Conservation (phyloP, 2,888 invertebrate species). For the Nephrotoma guestfalica region DNA sequence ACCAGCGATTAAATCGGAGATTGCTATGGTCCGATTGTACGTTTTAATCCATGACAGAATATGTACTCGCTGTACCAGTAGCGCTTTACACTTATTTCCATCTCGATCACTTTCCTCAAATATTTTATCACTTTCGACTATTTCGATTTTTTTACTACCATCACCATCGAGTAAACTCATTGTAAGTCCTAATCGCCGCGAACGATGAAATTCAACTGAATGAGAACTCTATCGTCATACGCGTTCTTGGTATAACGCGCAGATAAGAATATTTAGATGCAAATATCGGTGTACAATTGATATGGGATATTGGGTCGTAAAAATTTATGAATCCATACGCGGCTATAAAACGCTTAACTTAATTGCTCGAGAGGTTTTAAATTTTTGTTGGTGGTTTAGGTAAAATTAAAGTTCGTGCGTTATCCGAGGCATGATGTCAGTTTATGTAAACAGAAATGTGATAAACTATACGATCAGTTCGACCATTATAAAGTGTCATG, state of each 20-base stretch:
- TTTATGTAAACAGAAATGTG: too few relatives aligned
- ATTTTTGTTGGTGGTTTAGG: too few relatives aligned
- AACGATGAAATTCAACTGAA: neutral
- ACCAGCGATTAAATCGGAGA: conserved; percentile 77
- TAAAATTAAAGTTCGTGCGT: too few relatives aligned
- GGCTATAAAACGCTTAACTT: neutral
- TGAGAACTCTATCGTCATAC: neutral
- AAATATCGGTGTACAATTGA: neutral
- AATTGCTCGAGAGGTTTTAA: neutral
- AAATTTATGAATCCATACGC: neutral
- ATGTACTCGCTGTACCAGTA: conserved; percentile 30
- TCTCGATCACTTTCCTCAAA: neutral
- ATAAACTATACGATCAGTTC: too few relatives aligned
- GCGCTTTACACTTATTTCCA: neutral
- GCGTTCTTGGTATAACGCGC: neutral
- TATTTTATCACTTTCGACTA: neutral
- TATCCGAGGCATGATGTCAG: too few relatives aligned
- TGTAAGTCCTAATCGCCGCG: neutral
- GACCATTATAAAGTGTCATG: too few relatives aligned
- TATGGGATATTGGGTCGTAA: neutral
- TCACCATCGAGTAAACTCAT: neutral
- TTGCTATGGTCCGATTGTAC: conserved; percentile 51
- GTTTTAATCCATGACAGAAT: conserved; percentile 49
- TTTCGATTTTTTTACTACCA: neutral
- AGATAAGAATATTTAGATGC: neutral